Evolutionary conservation across 2,888 invertebrate genomes (phyloP).

Genomic region (Glyphotaelius pellucidus): DNA sequence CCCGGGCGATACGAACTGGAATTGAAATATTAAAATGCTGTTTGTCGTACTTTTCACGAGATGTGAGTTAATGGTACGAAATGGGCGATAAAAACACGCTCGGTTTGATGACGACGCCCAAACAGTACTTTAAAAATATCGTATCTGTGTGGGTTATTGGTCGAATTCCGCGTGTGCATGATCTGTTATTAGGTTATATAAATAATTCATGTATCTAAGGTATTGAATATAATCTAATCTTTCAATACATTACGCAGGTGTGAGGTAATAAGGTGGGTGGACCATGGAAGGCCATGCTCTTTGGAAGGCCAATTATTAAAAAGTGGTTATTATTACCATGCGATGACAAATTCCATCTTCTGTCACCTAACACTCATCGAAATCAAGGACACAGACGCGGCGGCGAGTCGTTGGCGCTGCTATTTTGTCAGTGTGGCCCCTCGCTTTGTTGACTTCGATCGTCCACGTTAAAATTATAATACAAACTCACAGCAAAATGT

Average conservation of each 20-base stretch:
- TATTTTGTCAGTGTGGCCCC: no score
- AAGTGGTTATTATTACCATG: no score
- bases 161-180: background rate
- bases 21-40: slow-evolving; percentile 14
- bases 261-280: no score
- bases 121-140: background rate
- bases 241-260: background rate
- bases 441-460: no score
- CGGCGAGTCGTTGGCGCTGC: no score
- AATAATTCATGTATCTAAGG: background rate
- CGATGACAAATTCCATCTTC: no score
- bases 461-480: no score
- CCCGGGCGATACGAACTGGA: background rate
- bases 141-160: background rate
- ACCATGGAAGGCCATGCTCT: no score
- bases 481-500: no score
- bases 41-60: slow-evolving; percentile 11
- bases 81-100: background rate
- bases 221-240: background rate
- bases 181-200: background rate
- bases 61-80: slow-evolving; percentile 16
- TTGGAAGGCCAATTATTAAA: no score
- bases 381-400: no score
- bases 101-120: background rate
- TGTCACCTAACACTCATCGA: no score